Base-by-base conservation (phyloP, 2,113 vertebrate species). In the Eulemur macaco region DNA sequence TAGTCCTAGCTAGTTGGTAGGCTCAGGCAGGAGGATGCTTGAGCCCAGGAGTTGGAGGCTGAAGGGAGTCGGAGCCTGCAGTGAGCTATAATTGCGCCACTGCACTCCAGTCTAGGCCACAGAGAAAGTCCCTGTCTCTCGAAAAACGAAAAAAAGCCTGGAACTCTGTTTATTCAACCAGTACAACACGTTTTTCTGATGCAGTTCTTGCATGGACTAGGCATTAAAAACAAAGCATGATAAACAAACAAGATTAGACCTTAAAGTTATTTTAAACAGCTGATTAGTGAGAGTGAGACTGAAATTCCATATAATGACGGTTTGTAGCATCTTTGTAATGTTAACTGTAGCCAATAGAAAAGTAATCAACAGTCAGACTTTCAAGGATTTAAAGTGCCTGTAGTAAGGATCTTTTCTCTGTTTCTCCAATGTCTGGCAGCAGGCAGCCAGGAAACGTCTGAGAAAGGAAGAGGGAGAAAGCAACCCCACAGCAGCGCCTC, bases 401-500 rank as follows among this genome's bases (percentile, higher is more conserved):
- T 6, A 23, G 60, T 23, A 27, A 34, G 12, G 13, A 14, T 66
- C 31, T 58, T 58, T 37, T 66, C 6, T 60, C 6, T 60, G 76
- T 52, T 54, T 74, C 31, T 37, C 47, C 18, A 10, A 1, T 6
- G 21, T 29, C 47, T 3, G 23, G 42, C 21, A 58, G 18, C 6
- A 11, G 2, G 17, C 7, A 14, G 12, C 29, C 25, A 47, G 42
- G 58, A 82, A 58, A 54, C 5, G 39, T 15, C 9, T 6, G 20
- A 58, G 34, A 17, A 21, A n/a, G 34, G 31, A 31, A 29, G 42
- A 10, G 21, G 69, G 0, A 20, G n/a, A 39, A 42, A 58, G 47
- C 5, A 3, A 8, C 18, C 18, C 5, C 5, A 58, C 21, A 12
- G 50, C 18, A 60, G 50, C 0, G 1, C 18, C 15, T 17, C 29